Evolutionary conservation across 2,888 invertebrate genomes (phyloP).

Genomic region (Pandemis corylana): DNA sequence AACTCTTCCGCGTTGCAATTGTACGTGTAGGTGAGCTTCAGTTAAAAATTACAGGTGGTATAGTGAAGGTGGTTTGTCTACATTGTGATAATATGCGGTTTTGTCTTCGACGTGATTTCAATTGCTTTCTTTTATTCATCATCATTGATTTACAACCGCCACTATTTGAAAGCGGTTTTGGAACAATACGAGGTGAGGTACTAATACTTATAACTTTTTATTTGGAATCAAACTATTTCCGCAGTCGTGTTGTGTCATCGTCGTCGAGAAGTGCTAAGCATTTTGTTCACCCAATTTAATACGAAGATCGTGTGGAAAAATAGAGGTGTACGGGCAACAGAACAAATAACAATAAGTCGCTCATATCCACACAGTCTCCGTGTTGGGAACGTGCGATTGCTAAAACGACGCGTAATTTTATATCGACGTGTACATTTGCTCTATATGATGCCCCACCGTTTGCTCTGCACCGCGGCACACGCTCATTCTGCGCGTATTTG

Average conservation of each 20-base stretch:
- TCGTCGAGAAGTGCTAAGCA: background rate
- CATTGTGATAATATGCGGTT: constrained; percentile 75
- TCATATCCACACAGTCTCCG: constrained; percentile 65
- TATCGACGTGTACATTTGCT: constrained; percentile 71
- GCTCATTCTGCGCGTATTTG: constrained; percentile 76
- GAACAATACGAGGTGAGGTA: constrained; percentile 63
- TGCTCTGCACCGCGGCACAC: constrained; percentile 63
- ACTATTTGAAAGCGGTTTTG: constrained; percentile 53
- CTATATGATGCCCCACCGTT: constrained; percentile 73
- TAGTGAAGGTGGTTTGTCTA: constrained; percentile 74
- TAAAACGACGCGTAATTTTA: constrained; percentile 74
- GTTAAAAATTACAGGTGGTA: constrained; percentile 81
- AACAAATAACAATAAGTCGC: constrained; percentile 56
- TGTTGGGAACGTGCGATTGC: constrained; percentile 65
- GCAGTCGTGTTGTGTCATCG: constrained; percentile 47
- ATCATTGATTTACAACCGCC: constrained; percentile 78
- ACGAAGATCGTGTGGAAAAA: constrained; percentile 39
- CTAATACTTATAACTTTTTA: constrained; percentile 49
- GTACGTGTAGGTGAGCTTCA: constrained; percentile 65
- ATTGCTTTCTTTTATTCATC: constrained; percentile 76
- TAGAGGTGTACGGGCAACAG: constrained; percentile 33
- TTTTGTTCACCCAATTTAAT: constrained; percentile 10
- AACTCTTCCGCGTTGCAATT: constrained; percentile 81
- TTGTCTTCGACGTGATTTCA: constrained; percentile 71
- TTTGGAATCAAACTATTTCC: constrained; percentile 44